Evolutionary conservation across 2,797 vertebrate genomes (phyloP), one percentile per base, ranked within the genome.

Genomic region (Potorous gilbertii): DNA sequence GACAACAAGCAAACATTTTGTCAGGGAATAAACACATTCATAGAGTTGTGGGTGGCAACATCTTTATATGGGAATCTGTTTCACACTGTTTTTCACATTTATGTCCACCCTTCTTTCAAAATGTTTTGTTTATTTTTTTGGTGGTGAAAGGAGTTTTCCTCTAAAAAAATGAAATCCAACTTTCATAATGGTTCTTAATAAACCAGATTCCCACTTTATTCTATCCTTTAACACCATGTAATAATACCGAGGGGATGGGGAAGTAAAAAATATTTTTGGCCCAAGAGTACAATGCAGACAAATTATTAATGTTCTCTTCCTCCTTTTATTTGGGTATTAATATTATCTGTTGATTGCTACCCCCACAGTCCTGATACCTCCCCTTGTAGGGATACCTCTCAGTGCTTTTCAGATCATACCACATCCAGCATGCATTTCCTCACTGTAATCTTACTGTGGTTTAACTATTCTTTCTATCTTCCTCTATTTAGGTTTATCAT

Each of bases 11-110:
- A 87, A 87, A 87, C 74, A 87, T 87, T 87, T 87, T 87, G 74
- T 87, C 74, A 87, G 74, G 74, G 74, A 87, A 87, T 87, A 87
- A 87, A 87, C 74, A 87, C 74, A 87, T 87, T 87, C 74, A 87
- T 50, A 87, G 74, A 87, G 74, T 87, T 87, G 74, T 87, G 74
- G 74, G 74, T 87, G 74, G 74, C 74, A 87, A 87, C 74, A 87
- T 87, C 74, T 87, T 87, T 87, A 87, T 87, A 87, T 87, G 74
- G 74, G 74, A 87, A 87, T 87, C 74, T 87, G 74, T 87, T 87
- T 87, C 74, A 87, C 74, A 87, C 74, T 87, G 74, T 87, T 87
- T 87, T 87, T 87, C 74, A 87, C 74, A 87, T 87, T 87, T 87
- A 87, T 87, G 74, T 87, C 74, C 74, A 87, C 74, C 74, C 74